phyloP scores from a whole-genome alignment of 2,797 vertebrate genomes.

The Emys orbicularis region DNA sequence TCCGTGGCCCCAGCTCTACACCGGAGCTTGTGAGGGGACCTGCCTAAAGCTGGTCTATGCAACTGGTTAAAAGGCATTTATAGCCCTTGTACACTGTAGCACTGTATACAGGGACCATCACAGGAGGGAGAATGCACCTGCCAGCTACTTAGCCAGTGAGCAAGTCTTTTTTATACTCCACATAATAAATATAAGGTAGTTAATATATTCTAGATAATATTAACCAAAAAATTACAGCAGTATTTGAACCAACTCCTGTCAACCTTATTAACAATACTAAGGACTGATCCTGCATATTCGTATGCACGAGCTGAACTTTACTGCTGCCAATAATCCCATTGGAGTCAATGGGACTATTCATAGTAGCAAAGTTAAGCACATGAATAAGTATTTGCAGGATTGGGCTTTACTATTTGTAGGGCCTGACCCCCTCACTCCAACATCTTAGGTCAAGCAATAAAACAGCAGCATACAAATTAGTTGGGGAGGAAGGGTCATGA shows the following conservation, averaged over 20 bases:
- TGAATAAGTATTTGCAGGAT: rapidly evolving
- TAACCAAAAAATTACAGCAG: background rate
- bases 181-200: background rate
- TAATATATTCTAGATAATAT: background rate
- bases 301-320: background rate
- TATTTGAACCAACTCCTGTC: background rate
- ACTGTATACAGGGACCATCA: background rate
- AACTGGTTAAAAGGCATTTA: background rate
- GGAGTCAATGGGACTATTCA: background rate
- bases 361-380: background rate
- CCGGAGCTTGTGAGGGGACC: background rate
- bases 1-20: background rate
- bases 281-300: background rate
- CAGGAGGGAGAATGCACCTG: background rate
- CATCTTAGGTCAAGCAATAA: background rate
- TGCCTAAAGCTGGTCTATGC: rapidly evolving
- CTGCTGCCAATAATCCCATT: background rate
- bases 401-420: too few relatives aligned
- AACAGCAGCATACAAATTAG: rapidly evolving
- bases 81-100: background rate
- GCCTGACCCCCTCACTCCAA: background rate
- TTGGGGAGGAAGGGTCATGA: rapidly evolving
- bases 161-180: background rate
- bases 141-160: background rate
- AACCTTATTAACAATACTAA: background rate